Percentiles rank a stretch among this genome's conserved stretches.
phyloP scores from a whole-genome alignment of 2,888 invertebrate species.

The Malacosoma neustria region DNA sequence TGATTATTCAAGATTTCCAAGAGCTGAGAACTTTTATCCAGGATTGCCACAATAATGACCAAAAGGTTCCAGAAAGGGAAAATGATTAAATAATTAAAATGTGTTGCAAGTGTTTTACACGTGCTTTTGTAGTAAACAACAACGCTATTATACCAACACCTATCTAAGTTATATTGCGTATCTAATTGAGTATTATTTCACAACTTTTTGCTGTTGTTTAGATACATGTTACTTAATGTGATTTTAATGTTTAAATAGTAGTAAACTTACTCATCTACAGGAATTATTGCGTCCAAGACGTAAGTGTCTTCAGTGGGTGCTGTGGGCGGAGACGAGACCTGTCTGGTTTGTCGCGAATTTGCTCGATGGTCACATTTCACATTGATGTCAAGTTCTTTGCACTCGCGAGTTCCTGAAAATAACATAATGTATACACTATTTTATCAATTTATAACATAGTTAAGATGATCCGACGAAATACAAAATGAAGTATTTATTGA shows the following conservation, averaged over 20 bases:
- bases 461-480: too few relatives aligned
- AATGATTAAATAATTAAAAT: too few relatives aligned
- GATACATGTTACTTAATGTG: background rate
- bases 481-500: too few relatives aligned
- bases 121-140: slow-evolving; percentile 20
- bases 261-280: slow-evolving; percentile 87
- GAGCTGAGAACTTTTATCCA: too few relatives aligned
- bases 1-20: too few relatives aligned
- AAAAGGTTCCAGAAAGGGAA: too few relatives aligned
- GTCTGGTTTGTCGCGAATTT: slow-evolving; percentile 78
- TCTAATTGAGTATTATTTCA: background rate
- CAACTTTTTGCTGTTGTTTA: slow-evolving; percentile 12
- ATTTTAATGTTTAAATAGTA: background rate
- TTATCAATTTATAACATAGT: too few relatives aligned
- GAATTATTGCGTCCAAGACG: slow-evolving; percentile 86
- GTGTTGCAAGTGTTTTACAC: slow-evolving; percentile 14
- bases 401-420: slow-evolving; percentile 81
- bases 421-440: too few relatives aligned
- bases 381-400: slow-evolving; percentile 92
- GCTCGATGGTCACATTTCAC: slow-evolving; percentile 92
- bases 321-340: slow-evolving; percentile 66
- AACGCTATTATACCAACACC: slow-evolving; percentile 6
- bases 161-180: background rate
- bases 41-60: too few relatives aligned
- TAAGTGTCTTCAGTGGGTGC: slow-evolving; percentile 86